These are phyloP conservation scores for Pedetes capensis DNA, from an alignment of 2,113 vertebrate genomes.

Conservation along the genomic window DNA sequence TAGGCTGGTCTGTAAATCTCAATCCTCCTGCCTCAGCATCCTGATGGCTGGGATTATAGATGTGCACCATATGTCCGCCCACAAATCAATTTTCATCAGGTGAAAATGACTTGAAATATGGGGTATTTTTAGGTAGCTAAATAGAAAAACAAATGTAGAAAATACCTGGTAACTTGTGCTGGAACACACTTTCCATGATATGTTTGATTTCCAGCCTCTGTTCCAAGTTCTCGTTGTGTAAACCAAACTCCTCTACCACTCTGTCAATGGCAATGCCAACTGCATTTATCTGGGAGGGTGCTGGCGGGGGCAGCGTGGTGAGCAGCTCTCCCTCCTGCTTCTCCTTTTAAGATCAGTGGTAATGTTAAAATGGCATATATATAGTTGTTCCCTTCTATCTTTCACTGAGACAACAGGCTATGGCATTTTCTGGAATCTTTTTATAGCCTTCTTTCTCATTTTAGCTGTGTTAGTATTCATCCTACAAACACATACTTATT, in stretches of 20 bases:
- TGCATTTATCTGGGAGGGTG: conserved; percentile 86
- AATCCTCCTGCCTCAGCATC: not conserved
- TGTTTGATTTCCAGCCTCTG: conserved; percentile 85
- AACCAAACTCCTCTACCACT: conserved; percentile 87
- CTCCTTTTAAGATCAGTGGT: conserved; percentile 84
- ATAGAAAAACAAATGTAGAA: conserved; percentile 60
- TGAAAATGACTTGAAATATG: conserved; percentile 39
- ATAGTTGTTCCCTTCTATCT: conserved; percentile 35
- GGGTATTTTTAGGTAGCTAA: conserved; percentile 39
- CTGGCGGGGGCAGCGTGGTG: conserved; percentile 88
- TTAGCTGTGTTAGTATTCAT: conserved; percentile 25
- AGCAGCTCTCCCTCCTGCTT: conserved; percentile 90
- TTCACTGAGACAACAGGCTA: conserved; percentile 16
- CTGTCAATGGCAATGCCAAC: conserved; percentile 86
- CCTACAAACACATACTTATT: not conserved
- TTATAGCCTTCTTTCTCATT: not conserved
- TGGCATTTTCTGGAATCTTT: not conserved
- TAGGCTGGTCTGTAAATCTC: too few species aligned
- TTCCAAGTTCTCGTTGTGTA: conserved; percentile 88
- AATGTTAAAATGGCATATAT: conserved; percentile 61
- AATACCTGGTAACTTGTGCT: conserved; percentile 90
- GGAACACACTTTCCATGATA: conserved; percentile 88
- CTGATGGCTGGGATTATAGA: not conserved
- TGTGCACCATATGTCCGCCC: not conserved
- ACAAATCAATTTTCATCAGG: not conserved